Base-by-base conservation (phyloP, 2,797 vertebrate species). In the Hephaestus fuliginosus region DNA sequence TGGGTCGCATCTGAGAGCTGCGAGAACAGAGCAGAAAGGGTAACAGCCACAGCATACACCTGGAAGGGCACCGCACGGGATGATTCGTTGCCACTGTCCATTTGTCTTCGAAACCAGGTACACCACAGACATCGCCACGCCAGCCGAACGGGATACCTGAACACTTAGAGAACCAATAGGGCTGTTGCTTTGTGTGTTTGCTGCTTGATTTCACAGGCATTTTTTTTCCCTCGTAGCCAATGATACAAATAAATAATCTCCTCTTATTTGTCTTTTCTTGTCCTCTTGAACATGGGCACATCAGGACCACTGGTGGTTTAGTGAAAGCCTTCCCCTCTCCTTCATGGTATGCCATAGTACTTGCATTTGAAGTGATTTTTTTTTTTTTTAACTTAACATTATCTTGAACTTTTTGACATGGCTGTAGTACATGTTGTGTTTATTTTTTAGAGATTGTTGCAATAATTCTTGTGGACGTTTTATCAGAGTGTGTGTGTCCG, bases 381-480 rank as follows among this genome's bases (percentile, higher is more conserved):
- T 69, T 61, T 53, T 90, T 90, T 86, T 88, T 85, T 84, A 81
- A 89, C 81, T 91, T 90, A 89, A 79, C 72, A 78, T 93, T 89
- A 91, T 82, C 83, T 91, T 86, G 81, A 91, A 86, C 75, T 86
- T 90, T 87, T 91, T 86, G 80, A 90, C 88, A 91, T 92, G 93
- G 91, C 88, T 94, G 92, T 92, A 94, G 87, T 94, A 89, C 86
- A 89, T 88, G 64, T 93, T 90, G 89, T 95, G 89, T 94, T 94
- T 87, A 86, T 90, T 91, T 33, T 90, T 95, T 95, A 94, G 94
- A 95, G 94, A 95, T 93, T 95, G 93, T 93, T 96, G 95, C 94
- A 95, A 94, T 96, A 95, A 94, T 95, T 95, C 85, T 94, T 70
- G 88, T 95, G 89, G 84, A 84, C 89, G 89, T 95, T 94, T 90